Percentiles rank a stretch among this genome's conserved stretches.
phyloP scores from a whole-genome alignment of 2,113 vertebrate species.

The Oryzias curvinotus region DNA sequence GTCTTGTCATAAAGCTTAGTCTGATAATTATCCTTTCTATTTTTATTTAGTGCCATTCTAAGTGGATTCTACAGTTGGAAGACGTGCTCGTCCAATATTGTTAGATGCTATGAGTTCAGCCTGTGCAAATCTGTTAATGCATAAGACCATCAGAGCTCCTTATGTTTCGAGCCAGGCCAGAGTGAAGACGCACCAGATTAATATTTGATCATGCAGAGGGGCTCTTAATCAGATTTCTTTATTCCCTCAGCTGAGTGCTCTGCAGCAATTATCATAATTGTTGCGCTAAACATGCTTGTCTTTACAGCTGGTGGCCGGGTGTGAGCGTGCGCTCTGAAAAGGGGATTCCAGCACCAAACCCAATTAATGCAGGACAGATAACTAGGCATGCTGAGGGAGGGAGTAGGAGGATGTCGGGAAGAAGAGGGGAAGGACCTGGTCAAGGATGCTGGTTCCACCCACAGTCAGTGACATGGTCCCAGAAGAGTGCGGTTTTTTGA shows the following conservation, averaged over 20 bases:
- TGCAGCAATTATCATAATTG: constrained; percentile 98
- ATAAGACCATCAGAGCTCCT: constrained; percentile 94
- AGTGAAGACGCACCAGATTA: constrained; percentile 92
- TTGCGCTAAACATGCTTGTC: constrained; percentile 93
- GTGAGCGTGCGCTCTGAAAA: constrained; percentile 77
- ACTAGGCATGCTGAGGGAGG: constrained; percentile 78
- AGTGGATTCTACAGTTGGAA: constrained; percentile 85
- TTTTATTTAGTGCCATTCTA: constrained; percentile 86
- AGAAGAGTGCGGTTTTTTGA: constrained; percentile 70
- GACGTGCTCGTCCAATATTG: constrained; percentile 87
- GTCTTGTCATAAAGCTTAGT: constrained; percentile 65
- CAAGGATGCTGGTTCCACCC: constrained; percentile 30
- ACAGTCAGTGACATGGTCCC: constrained; percentile 29
- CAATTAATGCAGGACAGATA: constrained; percentile 85
- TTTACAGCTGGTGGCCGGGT: constrained; percentile 85
- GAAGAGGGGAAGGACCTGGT: constrained; percentile 70
- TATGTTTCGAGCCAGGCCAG: constrained; percentile 87
- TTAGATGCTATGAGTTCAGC: constrained; percentile 90
- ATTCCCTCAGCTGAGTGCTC: constrained; percentile 89
- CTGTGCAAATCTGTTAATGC: constrained; percentile 93
- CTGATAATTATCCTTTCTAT: constrained; percentile 68
- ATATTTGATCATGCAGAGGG: constrained; percentile 97
- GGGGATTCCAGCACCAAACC: constrained; percentile 88
- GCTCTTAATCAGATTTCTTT: constrained; percentile 95
- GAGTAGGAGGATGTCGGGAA: constrained; percentile 77